Evolutionary conservation across 2,888 invertebrate species (phyloP).

Genomic region (Chaitophorus viminalis): DNA sequence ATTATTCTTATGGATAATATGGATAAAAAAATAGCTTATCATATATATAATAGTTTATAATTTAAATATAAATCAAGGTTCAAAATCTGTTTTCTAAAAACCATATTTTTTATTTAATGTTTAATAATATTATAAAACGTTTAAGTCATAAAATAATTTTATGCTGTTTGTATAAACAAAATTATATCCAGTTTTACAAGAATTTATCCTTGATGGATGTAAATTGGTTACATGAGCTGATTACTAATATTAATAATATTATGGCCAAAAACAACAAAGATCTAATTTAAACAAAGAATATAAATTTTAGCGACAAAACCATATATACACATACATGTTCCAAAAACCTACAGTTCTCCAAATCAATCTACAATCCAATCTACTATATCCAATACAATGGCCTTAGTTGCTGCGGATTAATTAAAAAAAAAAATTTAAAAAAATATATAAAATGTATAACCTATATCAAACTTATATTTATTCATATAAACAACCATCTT

Average conservation of each 20-base stretch:
- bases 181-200: constrained; percentile 46
- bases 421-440: too few relatives aligned
- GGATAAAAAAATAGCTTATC: neutral
- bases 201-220: constrained; percentile 53
- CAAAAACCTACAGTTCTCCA: too few relatives aligned
- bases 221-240: constrained; percentile 30
- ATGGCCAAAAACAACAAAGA: neutral
- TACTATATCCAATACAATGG: too few relatives aligned
- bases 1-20: neutral
- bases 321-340: too few relatives aligned
- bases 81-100: neutral
- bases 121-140: constrained; percentile 36
- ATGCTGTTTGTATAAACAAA: constrained; percentile 42
- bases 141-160: constrained; percentile 29
- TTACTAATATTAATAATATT: constrained; percentile 31
- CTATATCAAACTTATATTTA: too few relatives aligned
- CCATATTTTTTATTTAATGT: constrained; percentile 4
- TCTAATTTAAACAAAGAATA: neutral
- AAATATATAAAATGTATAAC: too few relatives aligned
- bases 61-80: constrained; percentile 31
- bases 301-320: too few relatives aligned
- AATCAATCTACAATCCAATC: too few relatives aligned
- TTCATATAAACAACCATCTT: too few relatives aligned
- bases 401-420: too few relatives aligned
- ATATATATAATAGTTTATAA: too few relatives aligned